These are phyloP conservation scores for Tiaroga cobitis DNA, from an alignment of 2,797 vertebrate genomes.

Conservation along the genomic window DNA sequence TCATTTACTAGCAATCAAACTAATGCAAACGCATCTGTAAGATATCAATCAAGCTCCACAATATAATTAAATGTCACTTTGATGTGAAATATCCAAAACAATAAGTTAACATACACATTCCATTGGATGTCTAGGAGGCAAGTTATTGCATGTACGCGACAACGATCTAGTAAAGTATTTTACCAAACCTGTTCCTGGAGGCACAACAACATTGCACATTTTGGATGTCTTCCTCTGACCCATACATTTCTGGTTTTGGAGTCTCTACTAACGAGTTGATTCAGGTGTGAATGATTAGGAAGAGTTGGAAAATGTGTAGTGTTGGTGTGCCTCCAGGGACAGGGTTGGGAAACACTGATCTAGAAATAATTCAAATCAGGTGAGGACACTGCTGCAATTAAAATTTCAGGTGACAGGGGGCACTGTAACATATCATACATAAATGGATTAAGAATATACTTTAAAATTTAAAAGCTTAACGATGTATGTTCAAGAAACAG, in stretches of 20 bases:
- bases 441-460: background rate
- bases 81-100: background rate
- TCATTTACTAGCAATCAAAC: background rate
- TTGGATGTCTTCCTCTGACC: too few relatives aligned
- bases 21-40: background rate
- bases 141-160: background rate
- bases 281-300: too few relatives aligned
- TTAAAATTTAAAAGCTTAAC: background rate
- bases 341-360: too few relatives aligned
- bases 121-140: background rate
- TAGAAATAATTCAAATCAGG: background rate
- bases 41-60: background rate
- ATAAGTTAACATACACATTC: background rate
- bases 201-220: too few relatives aligned
- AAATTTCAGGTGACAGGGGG: background rate
- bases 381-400: background rate
- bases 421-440: background rate
- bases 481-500: background rate
- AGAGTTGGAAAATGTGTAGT: too few relatives aligned
- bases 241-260: too few relatives aligned
- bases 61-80: background rate
- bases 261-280: too few relatives aligned
- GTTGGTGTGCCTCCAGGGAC: too few relatives aligned
- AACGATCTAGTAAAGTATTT: background rate
- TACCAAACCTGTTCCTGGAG: too few relatives aligned